Base-by-base conservation (phyloP, 2,113 vertebrate species). In the Stictonetta naevosa region DNA sequence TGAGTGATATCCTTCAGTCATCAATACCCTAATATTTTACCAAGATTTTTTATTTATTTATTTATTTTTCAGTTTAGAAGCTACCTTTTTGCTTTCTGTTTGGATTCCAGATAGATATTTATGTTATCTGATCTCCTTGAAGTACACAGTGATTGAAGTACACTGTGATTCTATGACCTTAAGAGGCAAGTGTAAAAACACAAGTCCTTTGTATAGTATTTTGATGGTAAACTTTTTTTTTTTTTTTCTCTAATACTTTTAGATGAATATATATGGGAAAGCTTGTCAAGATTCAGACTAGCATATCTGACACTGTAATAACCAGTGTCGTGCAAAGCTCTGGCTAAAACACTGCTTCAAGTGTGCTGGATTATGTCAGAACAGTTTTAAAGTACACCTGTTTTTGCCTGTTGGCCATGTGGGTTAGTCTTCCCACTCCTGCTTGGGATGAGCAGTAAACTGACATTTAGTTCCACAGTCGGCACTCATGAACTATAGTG, bases 1-100 rank as follows among this genome's bases (percentile, higher is more conserved):
- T 90, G 83, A 94, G 44, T 78, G 80, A 87, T 92, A 89, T 82
- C 83, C 59, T 50, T 95, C 77, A 73, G 63, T 81, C 93, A 93
- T 66, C 56, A 31, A 22, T 16, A 58, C 34, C 46, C 86, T 87
- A 86, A 82, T 56, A 86, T 93, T 95, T 92, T 77, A 83, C 44
- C 16, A 90, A 58, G 22, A 5, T 3, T 13, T 59, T 44, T 5
- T 60, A 77, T 76, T 3, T n/a, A n/a, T 10, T 59, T 44, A 4
- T 62, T 62, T 82, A 71, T 11, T 13, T 60, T 78, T 76, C 48
- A 38, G 6, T 60, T 82, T 66, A 74, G 79, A 88, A 81, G 4
- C 7, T 46, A 6, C 2, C 25, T 21, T 28, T 78, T 76, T 63
- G 1, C 13, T 66, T 62, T 82, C 19, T 78, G 20, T 1, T 93